A percentile compares a stretch with the other conserved stretches of the same genome.
phyloP scores from a whole-genome alignment of 2,888 invertebrate species.

The Podotricha telesiphe region DNA sequence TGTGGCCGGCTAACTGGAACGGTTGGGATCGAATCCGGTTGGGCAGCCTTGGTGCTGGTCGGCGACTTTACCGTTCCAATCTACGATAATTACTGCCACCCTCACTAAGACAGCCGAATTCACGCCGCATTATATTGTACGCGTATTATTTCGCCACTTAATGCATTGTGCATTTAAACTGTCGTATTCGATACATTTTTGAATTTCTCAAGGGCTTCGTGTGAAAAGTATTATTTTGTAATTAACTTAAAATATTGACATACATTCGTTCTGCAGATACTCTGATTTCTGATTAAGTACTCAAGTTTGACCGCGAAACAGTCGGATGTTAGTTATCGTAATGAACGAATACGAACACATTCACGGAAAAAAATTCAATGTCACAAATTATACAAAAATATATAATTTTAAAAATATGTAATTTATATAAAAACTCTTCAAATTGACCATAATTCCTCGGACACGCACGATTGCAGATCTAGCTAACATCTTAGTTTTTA shows the following conservation, averaged over 20 bases:
- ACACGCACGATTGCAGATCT: slow-evolving; percentile 49
- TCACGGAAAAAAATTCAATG: slow-evolving; percentile 33
- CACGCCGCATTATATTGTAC: neutral
- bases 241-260: neutral
- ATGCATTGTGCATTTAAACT: neutral
- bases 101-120: slow-evolving; percentile 45
- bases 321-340: slow-evolving; percentile 14
- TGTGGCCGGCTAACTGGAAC: slow-evolving; percentile 71
- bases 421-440: slow-evolving; percentile 30
- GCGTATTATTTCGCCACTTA: neutral
- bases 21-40: slow-evolving; percentile 80
- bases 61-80: slow-evolving; percentile 81
- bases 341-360: slow-evolving; percentile 22
- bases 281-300: slow-evolving; percentile 16
- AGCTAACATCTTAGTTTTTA: slow-evolving; percentile 51
- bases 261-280: neutral
- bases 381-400: slow-evolving; percentile 25
- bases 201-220: neutral
- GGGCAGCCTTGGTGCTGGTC: slow-evolving; percentile 78
- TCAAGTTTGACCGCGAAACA: slow-evolving; percentile 26
- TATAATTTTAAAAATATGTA: slow-evolving; percentile 24
- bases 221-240: neutral
- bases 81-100: slow-evolving; percentile 72
- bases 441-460: slow-evolving; percentile 41
- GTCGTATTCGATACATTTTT: slow-evolving; percentile 2